phyloP scores from a whole-genome alignment of 2,888 invertebrate species.

The Abrostola triplasia region DNA sequence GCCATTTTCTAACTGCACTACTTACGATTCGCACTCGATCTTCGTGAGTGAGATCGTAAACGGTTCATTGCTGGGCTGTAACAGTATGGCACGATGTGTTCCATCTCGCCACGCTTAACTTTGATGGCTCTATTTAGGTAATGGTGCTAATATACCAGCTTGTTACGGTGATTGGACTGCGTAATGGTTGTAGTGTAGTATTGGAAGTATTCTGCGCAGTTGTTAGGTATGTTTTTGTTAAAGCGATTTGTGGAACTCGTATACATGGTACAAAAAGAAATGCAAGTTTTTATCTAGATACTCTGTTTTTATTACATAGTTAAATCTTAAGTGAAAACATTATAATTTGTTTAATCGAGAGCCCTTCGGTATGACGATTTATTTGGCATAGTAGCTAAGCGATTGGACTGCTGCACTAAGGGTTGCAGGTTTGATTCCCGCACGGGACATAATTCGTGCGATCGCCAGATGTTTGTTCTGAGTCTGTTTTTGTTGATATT shows the following conservation, averaged over 20 bases:
- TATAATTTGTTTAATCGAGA: too few relatives aligned
- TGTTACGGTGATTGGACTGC: slow-evolving; percentile 3
- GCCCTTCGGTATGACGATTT: too few relatives aligned
- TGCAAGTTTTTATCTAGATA: too few relatives aligned
- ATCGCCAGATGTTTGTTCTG: too few relatives aligned
- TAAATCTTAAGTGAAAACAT: too few relatives aligned
- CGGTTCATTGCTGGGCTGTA: slow-evolving; percentile 15
- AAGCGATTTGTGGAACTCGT: neutral
- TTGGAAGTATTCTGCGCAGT: neutral
- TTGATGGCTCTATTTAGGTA: slow-evolving; percentile 18
- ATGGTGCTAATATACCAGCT: slow-evolving; percentile 1
- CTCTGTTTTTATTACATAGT: too few relatives aligned
- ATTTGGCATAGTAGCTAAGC: too few relatives aligned
- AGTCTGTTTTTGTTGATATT: too few relatives aligned
- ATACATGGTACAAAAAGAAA: too few relatives aligned
- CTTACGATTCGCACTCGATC: slow-evolving; percentile 7
- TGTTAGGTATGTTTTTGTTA: neutral
- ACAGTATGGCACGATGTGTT: slow-evolving; percentile 19
- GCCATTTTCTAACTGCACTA: slow-evolving; percentile 13
- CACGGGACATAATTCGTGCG: too few relatives aligned
- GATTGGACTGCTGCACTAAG: too few relatives aligned
- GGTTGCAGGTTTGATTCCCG: too few relatives aligned
- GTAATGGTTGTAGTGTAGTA: neutral
- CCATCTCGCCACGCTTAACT: slow-evolving; percentile 26
- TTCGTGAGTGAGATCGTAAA: slow-evolving; percentile 14